phyloP scores from a whole-genome alignment of 2,797 vertebrate species.

The Clarias fuscus region DNA sequence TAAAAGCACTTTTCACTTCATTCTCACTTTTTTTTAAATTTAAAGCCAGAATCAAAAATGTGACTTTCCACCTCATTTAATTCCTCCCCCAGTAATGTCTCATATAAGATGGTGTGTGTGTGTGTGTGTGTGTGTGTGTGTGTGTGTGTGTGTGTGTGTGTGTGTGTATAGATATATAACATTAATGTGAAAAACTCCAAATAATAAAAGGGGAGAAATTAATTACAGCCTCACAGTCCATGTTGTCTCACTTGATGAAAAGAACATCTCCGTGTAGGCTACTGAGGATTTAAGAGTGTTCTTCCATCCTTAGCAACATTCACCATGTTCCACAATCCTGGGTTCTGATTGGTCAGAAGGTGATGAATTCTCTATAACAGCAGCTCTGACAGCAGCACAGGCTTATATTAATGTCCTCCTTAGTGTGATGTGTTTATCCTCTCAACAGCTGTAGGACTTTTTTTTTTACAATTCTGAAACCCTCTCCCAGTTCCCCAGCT shows the following conservation, averaged over 20 bases:
- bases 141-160: not conserved
- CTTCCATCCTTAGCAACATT: slow-evolving; percentile 15
- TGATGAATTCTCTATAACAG: not conserved
- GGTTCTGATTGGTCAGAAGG: not conserved
- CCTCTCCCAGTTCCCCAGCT: not conserved
- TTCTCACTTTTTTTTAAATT: not conserved
- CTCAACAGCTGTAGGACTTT: not conserved
- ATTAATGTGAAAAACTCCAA: slow-evolving; percentile 16
- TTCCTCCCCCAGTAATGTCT: not conserved
- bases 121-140: slow-evolving; percentile 8
- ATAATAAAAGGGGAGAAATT: slow-evolving; percentile 22
- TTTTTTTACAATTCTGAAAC: not conserved
- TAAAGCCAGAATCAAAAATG: too few relatives aligned
- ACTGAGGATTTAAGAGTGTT: slow-evolving; percentile 16
- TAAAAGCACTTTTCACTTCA: not conserved
- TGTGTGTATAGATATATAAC: not conserved
- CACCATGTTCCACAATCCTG: not conserved
- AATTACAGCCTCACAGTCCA: slow-evolving; percentile 15
- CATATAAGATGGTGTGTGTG: not conserved
- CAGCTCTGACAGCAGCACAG: not conserved
- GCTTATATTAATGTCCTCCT: too few relatives aligned
- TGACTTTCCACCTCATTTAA: too few relatives aligned
- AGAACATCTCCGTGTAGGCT: slow-evolving; percentile 1
- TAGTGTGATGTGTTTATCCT: not conserved
- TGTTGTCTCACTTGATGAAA: slow-evolving; percentile 14